These are phyloP conservation scores for Sebastes goodei DNA, from an alignment of 2,797 vertebrate genomes.

Conservation along the genomic window DNA sequence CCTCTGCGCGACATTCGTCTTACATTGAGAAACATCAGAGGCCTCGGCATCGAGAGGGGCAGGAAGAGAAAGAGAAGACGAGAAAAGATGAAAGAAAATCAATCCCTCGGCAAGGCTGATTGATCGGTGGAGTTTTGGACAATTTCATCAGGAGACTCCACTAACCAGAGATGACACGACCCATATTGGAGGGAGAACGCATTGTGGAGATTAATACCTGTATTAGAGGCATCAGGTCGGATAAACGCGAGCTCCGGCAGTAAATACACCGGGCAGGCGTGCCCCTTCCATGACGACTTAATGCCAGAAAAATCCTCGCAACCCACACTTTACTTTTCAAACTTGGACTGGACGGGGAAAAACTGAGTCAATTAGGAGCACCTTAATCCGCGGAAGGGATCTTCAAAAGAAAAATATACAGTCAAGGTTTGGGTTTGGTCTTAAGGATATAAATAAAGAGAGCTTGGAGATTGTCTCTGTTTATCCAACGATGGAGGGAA, in stretches of 20 bases:
- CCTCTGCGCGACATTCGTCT: constrained; percentile 68
- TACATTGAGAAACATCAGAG: constrained; percentile 64
- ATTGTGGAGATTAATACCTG: constrained; percentile 79
- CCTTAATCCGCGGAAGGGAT: constrained; percentile 70
- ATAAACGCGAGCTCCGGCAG: constrained; percentile 73
- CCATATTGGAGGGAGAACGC: constrained; percentile 72
- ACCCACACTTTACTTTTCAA: constrained; percentile 76
- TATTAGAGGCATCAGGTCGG: constrained; percentile 79
- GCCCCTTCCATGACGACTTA: constrained; percentile 74
- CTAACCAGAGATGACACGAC: constrained; percentile 80
- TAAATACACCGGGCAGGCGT: constrained; percentile 63
- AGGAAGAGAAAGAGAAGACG: constrained; percentile 72
- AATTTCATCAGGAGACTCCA: constrained; percentile 80
- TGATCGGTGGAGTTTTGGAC: constrained; percentile 81
- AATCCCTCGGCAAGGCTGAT: constrained; percentile 73
- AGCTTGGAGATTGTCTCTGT: constrained; percentile 67
- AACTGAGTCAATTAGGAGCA: constrained; percentile 79
- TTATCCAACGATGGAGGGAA: constrained; percentile 69
- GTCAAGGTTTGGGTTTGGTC: constrained; percentile 72
- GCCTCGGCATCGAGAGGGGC: constrained; percentile 59
- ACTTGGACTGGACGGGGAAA: constrained; percentile 67
- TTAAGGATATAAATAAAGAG: constrained; percentile 75
- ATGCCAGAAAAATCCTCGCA: constrained; percentile 67
- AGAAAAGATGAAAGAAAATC: constrained; percentile 79
- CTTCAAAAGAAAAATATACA: constrained; percentile 76